phyloP scores from a whole-genome alignment of 2,113 vertebrate species.

The Tonatia bakeri region DNA sequence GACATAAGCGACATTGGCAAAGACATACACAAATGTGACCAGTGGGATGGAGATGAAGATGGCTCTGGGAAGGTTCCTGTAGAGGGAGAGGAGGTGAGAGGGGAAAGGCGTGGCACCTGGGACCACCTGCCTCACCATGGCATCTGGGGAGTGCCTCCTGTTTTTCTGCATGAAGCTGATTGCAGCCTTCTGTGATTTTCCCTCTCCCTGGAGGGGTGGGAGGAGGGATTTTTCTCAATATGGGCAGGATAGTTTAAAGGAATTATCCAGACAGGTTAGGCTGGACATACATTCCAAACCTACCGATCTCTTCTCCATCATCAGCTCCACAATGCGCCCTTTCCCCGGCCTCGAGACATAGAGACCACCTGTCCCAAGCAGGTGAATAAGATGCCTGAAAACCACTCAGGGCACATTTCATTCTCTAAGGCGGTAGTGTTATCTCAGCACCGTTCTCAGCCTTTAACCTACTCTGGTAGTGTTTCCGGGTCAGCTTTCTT shows the following conservation, averaged over 20 bases:
- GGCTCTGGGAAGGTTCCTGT: constrained; percentile 93
- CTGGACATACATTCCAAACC: not conserved
- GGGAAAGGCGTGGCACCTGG: not conserved
- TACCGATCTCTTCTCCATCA: not conserved
- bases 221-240: not conserved
- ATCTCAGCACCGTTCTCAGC: not conserved
- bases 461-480: not conserved
- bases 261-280: not conserved
- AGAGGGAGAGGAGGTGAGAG: constrained; percentile 60
- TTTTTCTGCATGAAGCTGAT: not conserved
- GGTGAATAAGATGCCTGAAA: not conserved
- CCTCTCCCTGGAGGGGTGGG: not conserved
- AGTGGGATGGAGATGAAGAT: constrained; percentile 97
- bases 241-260: not conserved
- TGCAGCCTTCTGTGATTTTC: not conserved
- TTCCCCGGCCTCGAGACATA: not conserved
- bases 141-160: not conserved
- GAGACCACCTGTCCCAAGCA: not conserved
- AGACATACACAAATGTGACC: constrained; percentile 94
- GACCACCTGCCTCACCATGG: not conserved
- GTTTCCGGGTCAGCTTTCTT: not conserved
- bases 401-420: not conserved
- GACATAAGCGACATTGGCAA: constrained; percentile 95
- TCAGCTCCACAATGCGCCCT: not conserved
- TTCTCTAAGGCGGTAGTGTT: not conserved